Conservation (phyloP, 2,113 vertebrate genomes). For the Odocoileus virginianus region DNA sequence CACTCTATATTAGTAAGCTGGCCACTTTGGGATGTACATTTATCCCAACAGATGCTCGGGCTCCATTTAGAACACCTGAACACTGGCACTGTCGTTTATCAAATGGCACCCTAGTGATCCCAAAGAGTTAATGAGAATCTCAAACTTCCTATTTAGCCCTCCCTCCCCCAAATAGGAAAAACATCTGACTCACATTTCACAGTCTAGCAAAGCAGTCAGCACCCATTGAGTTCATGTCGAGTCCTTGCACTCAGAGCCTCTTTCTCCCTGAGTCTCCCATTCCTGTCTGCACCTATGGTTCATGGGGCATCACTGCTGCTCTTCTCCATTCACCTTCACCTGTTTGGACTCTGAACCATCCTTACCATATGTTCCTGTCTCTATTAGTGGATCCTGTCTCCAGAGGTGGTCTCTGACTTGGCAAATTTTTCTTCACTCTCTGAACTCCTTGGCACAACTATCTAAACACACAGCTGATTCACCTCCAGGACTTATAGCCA, state of each 20-base stretch:
- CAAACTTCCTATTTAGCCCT: not conserved
- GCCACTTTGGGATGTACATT: not conserved
- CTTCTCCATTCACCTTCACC: not conserved
- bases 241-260: not conserved
- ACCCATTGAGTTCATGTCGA: not conserved
- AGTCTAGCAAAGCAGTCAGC: not conserved
- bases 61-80: not conserved
- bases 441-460: not conserved
- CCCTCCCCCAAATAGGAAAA: not conserved
- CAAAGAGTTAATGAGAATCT: conserved; percentile 9
- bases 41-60: not conserved
- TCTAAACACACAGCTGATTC: not conserved
- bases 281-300: not conserved
- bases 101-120: not conserved
- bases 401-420: conserved; percentile 6
- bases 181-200: not conserved
- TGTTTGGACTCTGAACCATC: not conserved
- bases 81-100: not conserved
- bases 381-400: not conserved
- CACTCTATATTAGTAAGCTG: not conserved
- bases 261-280: not conserved
- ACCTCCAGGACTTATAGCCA: not conserved
- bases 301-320: not conserved
- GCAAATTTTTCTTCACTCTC: not conserved
- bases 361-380: not conserved